Conservation (phyloP, 2,113 vertebrate species). For the Podarcis raffonei region DNA sequence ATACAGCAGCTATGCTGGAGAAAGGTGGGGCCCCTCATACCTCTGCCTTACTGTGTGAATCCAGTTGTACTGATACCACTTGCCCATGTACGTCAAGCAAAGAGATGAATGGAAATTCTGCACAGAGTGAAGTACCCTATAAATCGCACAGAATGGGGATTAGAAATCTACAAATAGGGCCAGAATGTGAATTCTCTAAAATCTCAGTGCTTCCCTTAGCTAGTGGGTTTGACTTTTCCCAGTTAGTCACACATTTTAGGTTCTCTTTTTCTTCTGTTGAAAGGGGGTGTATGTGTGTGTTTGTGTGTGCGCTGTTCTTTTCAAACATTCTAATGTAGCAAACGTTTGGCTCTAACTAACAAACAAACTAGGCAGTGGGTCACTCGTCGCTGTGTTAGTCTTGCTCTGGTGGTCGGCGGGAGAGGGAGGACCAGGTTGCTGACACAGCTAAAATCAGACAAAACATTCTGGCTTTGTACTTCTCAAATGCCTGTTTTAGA, state of each 20-base stretch:
- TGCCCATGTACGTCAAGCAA: too few relatives aligned
- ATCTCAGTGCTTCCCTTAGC: slow-evolving; percentile 62
- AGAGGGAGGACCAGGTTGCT: slow-evolving; percentile 80
- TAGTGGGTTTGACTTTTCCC: slow-evolving; percentile 69
- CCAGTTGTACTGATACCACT: too few relatives aligned
- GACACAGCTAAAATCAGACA: slow-evolving; percentile 88
- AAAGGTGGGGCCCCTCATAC: background rate
- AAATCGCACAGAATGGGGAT: background rate
- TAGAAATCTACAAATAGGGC: background rate
- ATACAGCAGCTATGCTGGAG: background rate
- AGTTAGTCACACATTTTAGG: slow-evolving; percentile 72
- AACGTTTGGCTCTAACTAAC: slow-evolving; percentile 80
- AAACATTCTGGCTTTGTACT: slow-evolving; percentile 86
- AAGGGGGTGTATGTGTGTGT: slow-evolving; percentile 36
- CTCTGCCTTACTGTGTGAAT: too few relatives aligned
- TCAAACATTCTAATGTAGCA: slow-evolving; percentile 83
- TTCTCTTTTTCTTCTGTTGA: slow-evolving; percentile 70
- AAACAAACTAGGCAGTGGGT: slow-evolving; percentile 85
- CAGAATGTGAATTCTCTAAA: slow-evolving; percentile 52
- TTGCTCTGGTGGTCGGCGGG: slow-evolving; percentile 73
- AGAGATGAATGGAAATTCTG: background rate
- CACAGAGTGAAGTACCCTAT: background rate
- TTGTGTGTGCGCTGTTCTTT: slow-evolving; percentile 72
- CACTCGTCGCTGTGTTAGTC: slow-evolving; percentile 75
- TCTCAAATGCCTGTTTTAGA: slow-evolving; percentile 85